Evolutionary conservation across 2,888 invertebrate genomes (phyloP), one percentile per base, ranked within the genome.

Genomic region (Epinotia demarniana): DNA sequence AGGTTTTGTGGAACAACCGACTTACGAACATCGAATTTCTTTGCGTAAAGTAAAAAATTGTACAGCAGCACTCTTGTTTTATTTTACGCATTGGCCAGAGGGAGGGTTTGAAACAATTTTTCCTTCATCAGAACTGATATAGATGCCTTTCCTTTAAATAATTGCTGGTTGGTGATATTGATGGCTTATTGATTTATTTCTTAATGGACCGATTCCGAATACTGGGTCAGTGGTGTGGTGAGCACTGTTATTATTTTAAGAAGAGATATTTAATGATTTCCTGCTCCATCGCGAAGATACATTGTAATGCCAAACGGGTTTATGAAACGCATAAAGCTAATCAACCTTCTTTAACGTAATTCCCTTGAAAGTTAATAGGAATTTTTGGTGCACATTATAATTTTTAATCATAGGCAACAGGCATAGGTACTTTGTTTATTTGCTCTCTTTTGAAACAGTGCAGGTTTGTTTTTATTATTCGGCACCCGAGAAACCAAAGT

Each of bases 151-250:
- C 80, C 78, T 79, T 76, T 61, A 72, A 61, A 77, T 79, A 80
- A 81, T 81, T 80, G 70, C 77, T 23, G 77, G 79, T 78, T 79
- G 53, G 75, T 72, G 72, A 67, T 68, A 77, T 67, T 72, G 77
- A 75, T 78, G 67, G 71, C 53, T 70, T 77, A 75, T 75, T 77
- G 78, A 78, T 78, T 78, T 78, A 78, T 78, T 77, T 60, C 73
- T 74, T 77, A 63, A 77, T 77, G 66, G 67, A 73, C 67, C 77
- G 64, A 55, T 70, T 71, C 55, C 75, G 75, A 62, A 72, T 61
- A 75, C 61, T 72, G 60, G 71, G 75, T 75, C 75, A 75, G 67
- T 61, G n/a, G 53, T 53, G n/a, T 53, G 33, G 46, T 67, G 67
- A 75, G 66, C 60, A 57, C 75, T 72, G 75, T 75, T 75, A 75